phyloP scores from a whole-genome alignment of 2,888 invertebrate species.

The Ariolimax columbianus region DNA sequence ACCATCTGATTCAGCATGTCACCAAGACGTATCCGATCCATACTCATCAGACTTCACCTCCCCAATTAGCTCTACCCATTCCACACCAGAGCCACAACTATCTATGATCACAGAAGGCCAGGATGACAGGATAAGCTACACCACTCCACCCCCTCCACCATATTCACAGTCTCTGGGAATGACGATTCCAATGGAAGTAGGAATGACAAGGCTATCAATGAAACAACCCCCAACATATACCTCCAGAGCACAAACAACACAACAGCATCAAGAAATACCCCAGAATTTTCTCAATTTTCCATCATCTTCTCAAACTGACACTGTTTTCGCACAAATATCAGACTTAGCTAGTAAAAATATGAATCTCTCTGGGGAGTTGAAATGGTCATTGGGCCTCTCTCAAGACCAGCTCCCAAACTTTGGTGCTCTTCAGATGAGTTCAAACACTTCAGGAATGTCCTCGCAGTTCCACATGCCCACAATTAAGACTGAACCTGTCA shows the following conservation, averaged over 20 bases:
- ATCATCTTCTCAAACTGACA: constrained; percentile 48
- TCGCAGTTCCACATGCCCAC: constrained; percentile 55
- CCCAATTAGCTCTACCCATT: constrained; percentile 66
- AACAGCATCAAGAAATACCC: constrained; percentile 54
- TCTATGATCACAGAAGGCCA: constrained; percentile 57
- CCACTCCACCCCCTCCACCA: constrained; percentile 69
- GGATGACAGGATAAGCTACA: constrained; percentile 59
- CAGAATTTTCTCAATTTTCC: constrained; percentile 52
- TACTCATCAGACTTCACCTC: constrained; percentile 68
- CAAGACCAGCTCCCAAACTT: constrained; percentile 72
- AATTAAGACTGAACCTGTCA: constrained; percentile 72
- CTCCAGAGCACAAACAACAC: constrained; percentile 70
- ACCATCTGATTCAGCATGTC: constrained; percentile 48
- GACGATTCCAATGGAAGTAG: constrained; percentile 57
- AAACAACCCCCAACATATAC: constrained; percentile 85
- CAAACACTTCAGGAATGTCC: constrained; percentile 47
- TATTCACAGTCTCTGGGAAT: constrained; percentile 63
- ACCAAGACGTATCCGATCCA: constrained; percentile 58
- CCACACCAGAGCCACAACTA: constrained; percentile 69
- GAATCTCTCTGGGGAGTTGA: constrained; percentile 52
- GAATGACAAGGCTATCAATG: constrained; percentile 79
- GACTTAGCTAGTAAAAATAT: constrained; percentile 53
- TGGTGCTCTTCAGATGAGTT: constrained; percentile 65
- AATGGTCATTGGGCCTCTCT: constrained; percentile 52
- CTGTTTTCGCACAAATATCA: constrained; percentile 54